Evolutionary conservation across 2,888 invertebrate species (phyloP), one percentile per base, ranked within the genome.

Genomic region (Chloroclysta siterata): DNA sequence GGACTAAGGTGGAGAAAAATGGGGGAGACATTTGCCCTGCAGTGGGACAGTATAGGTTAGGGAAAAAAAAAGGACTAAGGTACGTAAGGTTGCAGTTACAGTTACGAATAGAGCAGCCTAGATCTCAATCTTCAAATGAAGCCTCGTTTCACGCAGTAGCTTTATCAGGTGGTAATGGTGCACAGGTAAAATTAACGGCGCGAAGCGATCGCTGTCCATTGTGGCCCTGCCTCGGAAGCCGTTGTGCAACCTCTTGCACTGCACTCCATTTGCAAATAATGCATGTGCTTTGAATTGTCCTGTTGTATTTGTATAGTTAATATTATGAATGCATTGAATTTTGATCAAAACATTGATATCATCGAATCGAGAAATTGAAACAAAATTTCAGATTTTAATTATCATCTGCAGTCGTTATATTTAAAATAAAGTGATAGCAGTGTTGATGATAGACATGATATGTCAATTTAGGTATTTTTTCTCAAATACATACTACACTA

Each of bases 141-240:
- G 39, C 5, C 39, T 60, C n/a, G 33, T 65, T 65, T 61, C 54
- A 65, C 54, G 61, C 58, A 41, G 61, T 33, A 46, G 57, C 14
- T 44, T 60, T 72, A 70, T 70, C 68, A 66, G 70, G 54, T 41
- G 53, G 62, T 67, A 61, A 68, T 65, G 65, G 63, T 62, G 66
- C 64, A 53, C 65, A 64, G 63, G 53, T 60, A 63, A 58, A 72
- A 70, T 72, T 72, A 72, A 69, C 72, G 69, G 70, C 60, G 72
- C 70, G 72, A 72, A 66, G 72, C 72, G 69, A 70, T 70, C 69
- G 69, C 68, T 58, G 56, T 64, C 65, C 65, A 72, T 72, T 72
- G 69, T 72, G 41, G 62, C 55, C 53, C 48, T 50, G 62, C 59
- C 61, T 69, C 61, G 66, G 60, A 63, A 63, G 66, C 61, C 58